These are phyloP conservation scores for Cyanocitta stelleri DNA, from an alignment of 2,113 vertebrate species.

Conservation along the genomic window DNA sequence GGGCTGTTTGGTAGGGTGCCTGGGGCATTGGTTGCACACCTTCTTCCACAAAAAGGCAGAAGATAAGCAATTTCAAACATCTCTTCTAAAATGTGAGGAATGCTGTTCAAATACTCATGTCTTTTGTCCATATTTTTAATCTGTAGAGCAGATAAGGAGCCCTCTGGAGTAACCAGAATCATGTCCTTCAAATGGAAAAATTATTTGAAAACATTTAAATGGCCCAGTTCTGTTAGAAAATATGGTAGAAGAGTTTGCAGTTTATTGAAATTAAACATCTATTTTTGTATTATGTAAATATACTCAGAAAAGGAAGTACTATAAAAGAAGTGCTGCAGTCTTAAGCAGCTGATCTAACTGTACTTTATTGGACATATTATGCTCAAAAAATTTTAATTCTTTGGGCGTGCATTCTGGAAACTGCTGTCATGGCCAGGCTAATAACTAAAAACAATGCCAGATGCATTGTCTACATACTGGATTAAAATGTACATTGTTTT, in stretches of 20 bases:
- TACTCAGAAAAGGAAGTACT: background rate
- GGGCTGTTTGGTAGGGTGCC: background rate
- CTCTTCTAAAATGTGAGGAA: background rate
- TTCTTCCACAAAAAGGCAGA: background rate
- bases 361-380: background rate
- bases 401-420: background rate
- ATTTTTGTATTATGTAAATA: slow-evolving; percentile 25
- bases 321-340: background rate
- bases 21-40: background rate
- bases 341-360: background rate
- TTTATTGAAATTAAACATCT: background rate
- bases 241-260: background rate
- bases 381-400: background rate
- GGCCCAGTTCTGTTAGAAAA: background rate
- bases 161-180: background rate
- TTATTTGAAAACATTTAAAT: background rate
- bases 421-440: background rate
- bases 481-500: background rate
- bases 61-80: background rate
- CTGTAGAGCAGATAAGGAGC: background rate
- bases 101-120: background rate
- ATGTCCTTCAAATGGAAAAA: background rate
- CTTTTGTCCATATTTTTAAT: background rate
- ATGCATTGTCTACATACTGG: background rate
- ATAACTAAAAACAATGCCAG: background rate